These are phyloP conservation scores for Polymixis lichenea DNA, from an alignment of 2,888 invertebrate species.

Conservation along the genomic window DNA sequence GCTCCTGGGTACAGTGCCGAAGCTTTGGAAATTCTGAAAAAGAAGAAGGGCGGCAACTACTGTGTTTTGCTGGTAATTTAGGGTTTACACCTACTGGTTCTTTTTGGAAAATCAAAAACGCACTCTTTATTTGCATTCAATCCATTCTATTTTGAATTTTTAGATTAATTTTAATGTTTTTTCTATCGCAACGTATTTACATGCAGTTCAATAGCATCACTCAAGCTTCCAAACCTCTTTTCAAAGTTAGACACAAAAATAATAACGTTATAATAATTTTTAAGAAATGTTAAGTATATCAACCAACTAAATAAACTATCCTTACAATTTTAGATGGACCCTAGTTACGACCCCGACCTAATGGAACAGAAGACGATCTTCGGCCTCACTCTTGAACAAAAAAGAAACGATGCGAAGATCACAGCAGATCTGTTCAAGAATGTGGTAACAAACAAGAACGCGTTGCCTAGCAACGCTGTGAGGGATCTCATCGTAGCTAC, in stretches of 20 bases:
- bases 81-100: constrained; percentile 78
- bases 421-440: constrained; percentile 94
- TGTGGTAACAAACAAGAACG: constrained; percentile 93
- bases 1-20: constrained; percentile 97
- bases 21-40: constrained; percentile 96
- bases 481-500: constrained; percentile 98
- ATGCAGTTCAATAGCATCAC: neutral
- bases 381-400: constrained; percentile 92
- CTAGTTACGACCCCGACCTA: constrained; percentile 94
- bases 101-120: neutral
- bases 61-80: constrained; percentile 94
- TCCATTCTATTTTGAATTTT: neutral
- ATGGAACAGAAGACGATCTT: constrained; percentile 93
- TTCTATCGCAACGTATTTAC: neutral
- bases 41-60: constrained; percentile 98
- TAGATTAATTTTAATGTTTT: neutral
- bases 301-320: neutral
- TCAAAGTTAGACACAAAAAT: neutral
- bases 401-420: constrained; percentile 96
- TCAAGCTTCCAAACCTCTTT: neutral
- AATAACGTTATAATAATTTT: neutral
- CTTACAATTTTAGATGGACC: constrained; percentile 93
- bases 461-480: constrained; percentile 93
- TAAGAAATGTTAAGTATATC: neutral
- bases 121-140: neutral